Base-by-base conservation (phyloP, 2,888 invertebrate genomes). In the Ferdinandea cuprea region DNA sequence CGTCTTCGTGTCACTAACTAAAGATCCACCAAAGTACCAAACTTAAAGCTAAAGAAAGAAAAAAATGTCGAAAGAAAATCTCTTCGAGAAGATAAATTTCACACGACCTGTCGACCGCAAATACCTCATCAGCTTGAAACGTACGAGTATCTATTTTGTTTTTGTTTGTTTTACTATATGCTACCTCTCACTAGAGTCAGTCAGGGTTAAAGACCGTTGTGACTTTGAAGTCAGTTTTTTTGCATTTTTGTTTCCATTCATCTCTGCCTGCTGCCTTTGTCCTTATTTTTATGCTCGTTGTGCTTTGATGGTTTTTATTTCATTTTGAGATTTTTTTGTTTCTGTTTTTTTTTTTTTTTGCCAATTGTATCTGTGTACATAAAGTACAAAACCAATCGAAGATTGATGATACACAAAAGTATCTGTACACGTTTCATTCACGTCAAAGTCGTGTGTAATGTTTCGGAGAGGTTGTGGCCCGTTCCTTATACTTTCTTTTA, bases 81-180 rank as follows among this genome's bases (percentile, higher is more conserved):
- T 46, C 52, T 19, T 35, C 25, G 50, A 52, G 32, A 50, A 58
- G 80, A 65, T 65, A 65, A 65, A 71, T 83, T 83, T 83, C 83
- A 77, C 83, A 83, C 77, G 77, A 83, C 77, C 83, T 83, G 77
- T 77, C 77, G 83, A 83, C 83, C 77, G 63, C 83, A 83, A 83
- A 83, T 73, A 78, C 77, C 72, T 77, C 72, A 63, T 73, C 83
- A 77, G 52, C 61, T 42, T 30, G 48, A 46, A 50, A 42, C 25
- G 32, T 52, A 28, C 21, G 42, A 15, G 46, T 71, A 35, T 58
- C 35, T 50, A 37, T 37, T 7, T 37, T 21, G 15, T 21, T 30
- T n/a, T 11, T 30, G 11, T 11, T 21, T 7, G 6, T 9, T 7
- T 4, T 7, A 13, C 25, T 19, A 46, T 11, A 3, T 37, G 30